phyloP scores from a whole-genome alignment of 2,113 vertebrate genomes.

The Ramphastos sulfuratus region DNA sequence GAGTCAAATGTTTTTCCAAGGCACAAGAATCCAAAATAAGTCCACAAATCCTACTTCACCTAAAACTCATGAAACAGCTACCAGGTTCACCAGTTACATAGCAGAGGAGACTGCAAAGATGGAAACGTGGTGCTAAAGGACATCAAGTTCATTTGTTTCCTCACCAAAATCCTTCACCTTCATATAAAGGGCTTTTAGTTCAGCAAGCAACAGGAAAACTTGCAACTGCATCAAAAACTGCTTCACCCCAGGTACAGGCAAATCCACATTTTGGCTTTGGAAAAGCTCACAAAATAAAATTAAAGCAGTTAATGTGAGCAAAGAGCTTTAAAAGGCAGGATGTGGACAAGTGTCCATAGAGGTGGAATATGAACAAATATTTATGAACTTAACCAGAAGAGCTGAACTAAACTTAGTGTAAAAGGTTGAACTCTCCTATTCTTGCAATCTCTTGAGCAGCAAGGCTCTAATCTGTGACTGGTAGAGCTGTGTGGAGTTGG shows the following conservation, averaged over 20 bases:
- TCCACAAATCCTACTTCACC: not conserved
- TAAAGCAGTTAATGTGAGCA: not conserved
- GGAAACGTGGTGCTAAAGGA: not conserved
- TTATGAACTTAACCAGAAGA: constrained; percentile 9
- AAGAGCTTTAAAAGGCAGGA: not conserved
- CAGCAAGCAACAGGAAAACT: not conserved
- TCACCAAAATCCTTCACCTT: not conserved
- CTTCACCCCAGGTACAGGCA: not conserved
- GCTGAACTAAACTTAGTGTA: not conserved
- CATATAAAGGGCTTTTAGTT: not conserved
- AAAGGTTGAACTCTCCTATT: not conserved
- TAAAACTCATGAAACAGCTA: not conserved
- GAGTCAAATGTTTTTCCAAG: not conserved
- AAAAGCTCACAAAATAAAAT: not conserved
- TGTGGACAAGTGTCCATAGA: constrained; percentile 28
- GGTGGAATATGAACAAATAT: not conserved
- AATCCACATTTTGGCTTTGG: not conserved
- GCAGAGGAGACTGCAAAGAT: not conserved
- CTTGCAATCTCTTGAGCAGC: not conserved
- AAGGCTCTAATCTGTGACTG: not conserved
- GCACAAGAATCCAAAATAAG: not conserved
- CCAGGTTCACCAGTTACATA: not conserved
- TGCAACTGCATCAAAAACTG: not conserved
- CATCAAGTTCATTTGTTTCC: not conserved
- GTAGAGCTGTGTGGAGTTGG: not conserved